Evolutionary conservation across 92 coral and sea anemone genomes (phyloP).

Genomic region (Blastomussa wellsi): DNA sequence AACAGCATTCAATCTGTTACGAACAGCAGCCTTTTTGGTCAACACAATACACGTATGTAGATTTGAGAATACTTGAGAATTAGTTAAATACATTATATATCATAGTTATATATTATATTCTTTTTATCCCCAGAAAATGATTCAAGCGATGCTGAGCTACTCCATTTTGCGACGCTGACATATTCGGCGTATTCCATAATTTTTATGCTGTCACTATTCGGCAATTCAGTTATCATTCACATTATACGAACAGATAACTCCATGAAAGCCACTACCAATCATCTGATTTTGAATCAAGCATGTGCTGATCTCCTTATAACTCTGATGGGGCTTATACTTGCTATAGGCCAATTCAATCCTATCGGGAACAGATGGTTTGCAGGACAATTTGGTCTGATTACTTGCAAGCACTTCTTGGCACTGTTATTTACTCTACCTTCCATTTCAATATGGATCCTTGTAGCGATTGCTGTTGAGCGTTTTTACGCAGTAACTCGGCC

Average conservation of each 20-base stretch:
- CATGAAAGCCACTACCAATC: slow-evolving; percentile 7
- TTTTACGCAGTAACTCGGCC: slow-evolving; percentile 12
- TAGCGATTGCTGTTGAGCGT: slow-evolving; percentile 12
- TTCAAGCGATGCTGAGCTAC: too few species aligned
- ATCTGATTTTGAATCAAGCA: slow-evolving; percentile 6
- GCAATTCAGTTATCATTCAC: slow-evolving; percentile 15
- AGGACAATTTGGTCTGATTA: background rate
- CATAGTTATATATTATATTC: too few species aligned
- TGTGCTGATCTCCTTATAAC: too few species aligned
- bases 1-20: too few species aligned
- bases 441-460: slow-evolving; percentile 19
- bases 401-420: background rate
- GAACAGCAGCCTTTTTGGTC: too few species aligned
- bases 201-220: background rate
- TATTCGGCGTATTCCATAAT: too few species aligned
- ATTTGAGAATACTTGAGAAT: too few species aligned
- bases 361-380: background rate
- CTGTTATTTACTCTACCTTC: background rate
- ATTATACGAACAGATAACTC: slow-evolving; percentile 2
- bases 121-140: too few species aligned
- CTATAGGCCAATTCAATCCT: background rate
- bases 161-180: too few species aligned
- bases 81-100: too few species aligned
- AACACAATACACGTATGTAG: too few species aligned
- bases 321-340: too few species aligned